Evolutionary conservation across 2,113 vertebrate species (phyloP), one percentile per base, ranked within the genome.

Genomic region (Puffinus mauretanicus): DNA sequence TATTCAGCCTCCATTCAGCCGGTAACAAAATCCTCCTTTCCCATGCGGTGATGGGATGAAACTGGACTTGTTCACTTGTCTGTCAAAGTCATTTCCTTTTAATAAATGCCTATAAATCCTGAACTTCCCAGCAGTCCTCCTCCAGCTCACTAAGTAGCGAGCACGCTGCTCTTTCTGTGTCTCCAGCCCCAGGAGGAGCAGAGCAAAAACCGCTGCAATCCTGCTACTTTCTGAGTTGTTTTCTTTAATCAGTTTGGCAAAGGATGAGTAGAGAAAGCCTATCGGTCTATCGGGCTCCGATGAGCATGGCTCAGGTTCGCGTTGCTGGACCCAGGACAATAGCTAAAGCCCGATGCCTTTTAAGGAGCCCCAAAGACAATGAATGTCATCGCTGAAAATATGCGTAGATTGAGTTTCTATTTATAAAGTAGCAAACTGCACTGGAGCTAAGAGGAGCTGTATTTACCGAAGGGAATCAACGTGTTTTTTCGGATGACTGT

Each of bases 301-400:
- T 81, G 64, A 96, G 64, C 64, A 25, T 2, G 3, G 61, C 80
- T 90, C 83, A 87, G 88, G 81, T 92, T 86, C 5, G 1, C 0
- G 8, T 40, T 51, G 77, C 87, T 40, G 46, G 71, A 85, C 32
- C 6, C 62, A 42, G 21, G 54, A 38, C 51, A 46, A 34, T 30
- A 81, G 34, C 49, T 76, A 93, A 96, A 97, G 95, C 95, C 91
- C 7, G 20, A 95, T 96, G 94, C 98, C 98, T 98, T 98, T 97
- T 98, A 98, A 95, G 98, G 98, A 96, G 96, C 94, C 98, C 97
- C 98, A 97, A 97, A 97, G 96, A 98, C 97, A 97, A 96, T 83
- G 93, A 97, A 97, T 97, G 95, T 82, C 67, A 83, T 58, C 91
- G 92, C 97, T 97, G 98, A 97, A 98, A 98, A 96, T 97, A 96